These are phyloP conservation scores for Phaedon cochleariae DNA, from an alignment of 2,888 invertebrate species.

Conservation along the genomic window DNA sequence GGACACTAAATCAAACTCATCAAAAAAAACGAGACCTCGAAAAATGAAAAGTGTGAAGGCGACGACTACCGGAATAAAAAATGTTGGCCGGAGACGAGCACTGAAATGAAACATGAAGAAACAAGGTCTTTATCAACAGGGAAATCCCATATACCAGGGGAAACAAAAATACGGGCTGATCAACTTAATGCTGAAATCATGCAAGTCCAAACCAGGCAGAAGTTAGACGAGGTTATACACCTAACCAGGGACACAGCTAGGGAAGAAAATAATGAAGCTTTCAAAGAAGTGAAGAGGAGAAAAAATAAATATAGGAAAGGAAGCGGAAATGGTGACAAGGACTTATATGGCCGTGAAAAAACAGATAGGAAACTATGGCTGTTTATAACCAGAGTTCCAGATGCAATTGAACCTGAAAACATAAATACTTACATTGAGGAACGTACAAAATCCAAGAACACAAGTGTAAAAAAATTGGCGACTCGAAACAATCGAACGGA, in stretches of 20 bases:
- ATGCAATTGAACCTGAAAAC: neutral
- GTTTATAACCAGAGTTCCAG: conserved; percentile 13
- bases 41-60: no score
- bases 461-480: neutral
- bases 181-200: conserved; percentile 6
- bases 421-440: neutral
- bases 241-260: neutral
- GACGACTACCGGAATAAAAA: no score
- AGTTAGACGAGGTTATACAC: conserved; percentile 4
- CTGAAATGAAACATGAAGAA: conserved; percentile 5
- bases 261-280: neutral
- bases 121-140: conserved; percentile 2
- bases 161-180: conserved; percentile 8
- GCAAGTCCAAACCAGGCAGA: no score
- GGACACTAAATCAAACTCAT: no score
- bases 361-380: conserved; percentile 9
- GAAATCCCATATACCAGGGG: conserved; percentile 5
- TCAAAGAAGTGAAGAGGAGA: neutral
- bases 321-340: no score
- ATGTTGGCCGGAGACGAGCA: neutral
- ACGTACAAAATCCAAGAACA: conserved; percentile 9
- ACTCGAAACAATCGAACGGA: neutral
- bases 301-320: conserved; percentile 7
- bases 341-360: neutral
- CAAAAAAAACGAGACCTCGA: no score